phyloP scores from a whole-genome alignment of 2,113 vertebrate species.

The Brienomyrus brachyistius region DNA sequence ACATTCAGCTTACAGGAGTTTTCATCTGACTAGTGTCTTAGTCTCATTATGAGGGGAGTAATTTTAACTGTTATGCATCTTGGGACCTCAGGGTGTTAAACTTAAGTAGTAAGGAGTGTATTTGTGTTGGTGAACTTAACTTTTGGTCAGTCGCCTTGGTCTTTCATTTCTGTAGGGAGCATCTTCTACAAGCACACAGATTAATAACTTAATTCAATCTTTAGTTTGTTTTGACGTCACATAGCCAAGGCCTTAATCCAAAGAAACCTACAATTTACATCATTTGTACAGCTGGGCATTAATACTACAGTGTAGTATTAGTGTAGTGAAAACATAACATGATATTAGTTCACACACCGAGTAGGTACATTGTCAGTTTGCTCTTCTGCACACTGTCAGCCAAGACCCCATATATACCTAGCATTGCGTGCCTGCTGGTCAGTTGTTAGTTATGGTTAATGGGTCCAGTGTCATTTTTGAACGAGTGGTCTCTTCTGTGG shows the following conservation, averaged over 20 bases:
- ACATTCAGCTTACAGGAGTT: background rate
- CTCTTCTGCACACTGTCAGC: background rate
- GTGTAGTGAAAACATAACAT: background rate
- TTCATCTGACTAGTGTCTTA: background rate
- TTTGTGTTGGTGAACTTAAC: background rate
- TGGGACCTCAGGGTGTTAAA: background rate
- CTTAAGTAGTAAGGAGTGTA: background rate
- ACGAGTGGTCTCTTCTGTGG: background rate
- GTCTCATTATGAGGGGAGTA: background rate
- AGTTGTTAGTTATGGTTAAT: background rate
- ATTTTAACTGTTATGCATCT: background rate
- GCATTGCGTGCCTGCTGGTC: background rate
- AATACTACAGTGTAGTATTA: background rate
- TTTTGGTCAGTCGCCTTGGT: background rate
- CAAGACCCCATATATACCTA: too few relatives aligned
- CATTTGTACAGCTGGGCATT: background rate
- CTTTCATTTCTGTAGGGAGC: background rate
- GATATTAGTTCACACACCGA: background rate
- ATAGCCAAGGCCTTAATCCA: background rate
- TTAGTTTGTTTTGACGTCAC: background rate
- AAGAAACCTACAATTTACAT: background rate
- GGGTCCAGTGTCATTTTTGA: background rate
- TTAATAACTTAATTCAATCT: background rate
- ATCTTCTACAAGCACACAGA: background rate
- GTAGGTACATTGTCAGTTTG: background rate